Conservation (phyloP, 2,113 vertebrate genomes). For the Malurus cyaneus region DNA sequence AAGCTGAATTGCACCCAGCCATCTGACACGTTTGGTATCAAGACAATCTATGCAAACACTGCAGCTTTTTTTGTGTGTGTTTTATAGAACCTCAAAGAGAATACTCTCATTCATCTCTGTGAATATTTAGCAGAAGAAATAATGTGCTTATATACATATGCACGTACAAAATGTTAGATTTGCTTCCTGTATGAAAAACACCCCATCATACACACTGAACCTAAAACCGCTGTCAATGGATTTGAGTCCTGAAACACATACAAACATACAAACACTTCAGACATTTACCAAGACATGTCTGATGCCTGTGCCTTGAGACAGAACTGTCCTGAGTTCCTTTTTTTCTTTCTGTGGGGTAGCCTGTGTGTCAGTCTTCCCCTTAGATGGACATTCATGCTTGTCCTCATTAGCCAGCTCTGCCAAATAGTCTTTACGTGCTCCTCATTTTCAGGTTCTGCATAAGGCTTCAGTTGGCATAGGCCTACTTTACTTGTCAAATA, state of each 20-base stretch:
- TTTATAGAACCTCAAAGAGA: not conserved
- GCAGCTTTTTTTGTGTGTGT: not conserved
- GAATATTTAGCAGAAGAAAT: not conserved
- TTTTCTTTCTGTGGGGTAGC: not conserved
- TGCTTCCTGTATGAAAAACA: not conserved
- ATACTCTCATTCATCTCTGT: not conserved
- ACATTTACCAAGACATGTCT: not conserved
- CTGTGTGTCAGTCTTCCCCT: not conserved
- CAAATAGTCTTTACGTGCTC: not conserved
- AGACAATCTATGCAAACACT: not conserved
- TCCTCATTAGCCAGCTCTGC: not conserved
- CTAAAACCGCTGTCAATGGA: not conserved
- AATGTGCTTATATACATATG: not conserved
- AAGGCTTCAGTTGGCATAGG: not conserved
- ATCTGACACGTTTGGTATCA: not conserved
- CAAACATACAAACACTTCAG: not conserved
- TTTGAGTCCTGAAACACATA: not conserved
- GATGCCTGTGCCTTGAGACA: not conserved
- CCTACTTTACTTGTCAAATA: not conserved
- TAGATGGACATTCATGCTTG: not conserved
- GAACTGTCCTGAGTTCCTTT: not conserved
- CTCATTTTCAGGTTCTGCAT: not conserved
- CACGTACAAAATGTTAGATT: not conserved
- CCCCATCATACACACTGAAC: not conserved
- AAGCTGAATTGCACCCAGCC: not conserved